phyloP scores from a whole-genome alignment of 2,888 invertebrate species.

The Trachelus stipa region DNA sequence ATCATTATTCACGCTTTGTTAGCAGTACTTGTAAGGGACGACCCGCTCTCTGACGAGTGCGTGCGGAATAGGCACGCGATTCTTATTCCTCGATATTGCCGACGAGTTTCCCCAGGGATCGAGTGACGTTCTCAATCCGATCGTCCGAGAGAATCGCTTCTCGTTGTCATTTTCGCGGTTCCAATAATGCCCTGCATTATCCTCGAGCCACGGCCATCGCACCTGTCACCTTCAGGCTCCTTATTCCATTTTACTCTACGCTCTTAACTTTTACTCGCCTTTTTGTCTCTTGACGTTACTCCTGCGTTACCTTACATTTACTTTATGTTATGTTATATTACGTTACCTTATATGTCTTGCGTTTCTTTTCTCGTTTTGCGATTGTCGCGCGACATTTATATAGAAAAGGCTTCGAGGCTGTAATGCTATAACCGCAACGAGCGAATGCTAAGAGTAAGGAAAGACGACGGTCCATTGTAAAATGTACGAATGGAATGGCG shows the following conservation, averaged over 20 bases:
- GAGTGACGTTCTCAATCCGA: not conserved
- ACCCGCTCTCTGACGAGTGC: constrained; percentile 11
- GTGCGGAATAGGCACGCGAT: constrained; percentile 7
- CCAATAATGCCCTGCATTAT: not conserved
- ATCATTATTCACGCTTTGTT: constrained; percentile 48
- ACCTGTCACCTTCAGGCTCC: not conserved
- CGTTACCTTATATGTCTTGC: not conserved
- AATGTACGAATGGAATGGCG: not conserved
- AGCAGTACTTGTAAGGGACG: constrained; percentile 8
- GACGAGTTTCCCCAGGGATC: not conserved
- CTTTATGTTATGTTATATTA: not conserved
- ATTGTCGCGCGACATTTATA: not conserved
- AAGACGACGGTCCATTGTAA: constrained; percentile 6
- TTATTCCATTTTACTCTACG: not conserved
- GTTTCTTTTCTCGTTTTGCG: constrained; percentile 1
- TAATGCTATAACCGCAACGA: not conserved
- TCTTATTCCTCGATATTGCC: not conserved
- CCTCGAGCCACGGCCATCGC: not conserved
- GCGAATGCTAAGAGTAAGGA: not conserved
- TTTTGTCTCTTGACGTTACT: not conserved
- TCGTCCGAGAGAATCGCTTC: not conserved
- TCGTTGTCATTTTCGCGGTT: not conserved
- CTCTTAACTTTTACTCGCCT: not conserved
- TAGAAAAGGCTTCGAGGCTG: not conserved
- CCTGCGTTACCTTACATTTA: not conserved